Conservation (phyloP, 2,888 invertebrate genomes). For the Myathropa florea region DNA sequence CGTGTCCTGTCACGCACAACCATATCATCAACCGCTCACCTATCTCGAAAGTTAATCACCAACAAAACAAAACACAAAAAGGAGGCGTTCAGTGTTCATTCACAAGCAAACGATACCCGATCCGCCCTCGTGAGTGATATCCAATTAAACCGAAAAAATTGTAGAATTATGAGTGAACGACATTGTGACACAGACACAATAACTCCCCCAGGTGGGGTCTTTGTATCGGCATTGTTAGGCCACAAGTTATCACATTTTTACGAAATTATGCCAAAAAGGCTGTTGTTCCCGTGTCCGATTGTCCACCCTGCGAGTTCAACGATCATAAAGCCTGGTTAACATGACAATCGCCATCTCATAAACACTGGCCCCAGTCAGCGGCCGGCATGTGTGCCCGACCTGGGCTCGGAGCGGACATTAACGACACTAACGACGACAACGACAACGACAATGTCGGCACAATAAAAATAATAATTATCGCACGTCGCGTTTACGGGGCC, state of each 20-base stretch:
- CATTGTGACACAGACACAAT: conserved; percentile 45
- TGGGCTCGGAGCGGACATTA: conserved; percentile 24
- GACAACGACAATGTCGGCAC: conserved; percentile 66
- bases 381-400: conserved; percentile 5
- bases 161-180: conserved; percentile 63
- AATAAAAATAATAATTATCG: conserved; percentile 71
- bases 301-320: conserved; percentile 52
- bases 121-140: conserved; percentile 46
- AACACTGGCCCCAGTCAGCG: conserved; percentile 34
- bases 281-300: conserved; percentile 52
- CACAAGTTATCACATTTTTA: conserved; percentile 58
- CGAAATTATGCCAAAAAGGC: conserved; percentile 64
- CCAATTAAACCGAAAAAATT: conserved; percentile 66
- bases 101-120: conserved; percentile 41
- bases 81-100: neutral
- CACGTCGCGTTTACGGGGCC: conserved; percentile 62
- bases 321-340: conserved; percentile 70
- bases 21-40: neutral
- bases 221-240: conserved; percentile 59
- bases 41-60: conserved; percentile 35
- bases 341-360: conserved; percentile 65
- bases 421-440: conserved; percentile 58
- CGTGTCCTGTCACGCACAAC: neutral
- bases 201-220: conserved; percentile 52
- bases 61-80: neutral